Evolutionary conservation across 2,113 vertebrate species (phyloP).

Genomic region (Vulpes vulpes): DNA sequence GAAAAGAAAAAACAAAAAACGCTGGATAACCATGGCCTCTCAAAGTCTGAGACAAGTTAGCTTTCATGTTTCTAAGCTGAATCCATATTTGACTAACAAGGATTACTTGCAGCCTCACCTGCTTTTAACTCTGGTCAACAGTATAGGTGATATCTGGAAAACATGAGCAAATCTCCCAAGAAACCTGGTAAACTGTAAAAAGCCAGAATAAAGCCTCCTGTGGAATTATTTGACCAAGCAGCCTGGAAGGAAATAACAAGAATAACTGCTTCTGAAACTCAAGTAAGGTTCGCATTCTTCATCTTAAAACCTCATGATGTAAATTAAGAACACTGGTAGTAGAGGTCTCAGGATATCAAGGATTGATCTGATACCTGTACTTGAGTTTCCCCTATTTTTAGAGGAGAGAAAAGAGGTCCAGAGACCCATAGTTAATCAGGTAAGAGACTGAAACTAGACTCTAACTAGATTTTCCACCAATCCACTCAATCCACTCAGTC

Average conservation of each 20-base stretch:
- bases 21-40: background rate
- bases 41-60: background rate
- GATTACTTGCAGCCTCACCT: background rate
- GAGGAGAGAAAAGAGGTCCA: background rate
- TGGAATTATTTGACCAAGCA: constrained; percentile 14
- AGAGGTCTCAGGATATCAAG: background rate
- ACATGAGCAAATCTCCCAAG: background rate
- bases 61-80: background rate
- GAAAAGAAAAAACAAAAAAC: background rate
- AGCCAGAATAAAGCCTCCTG: background rate
- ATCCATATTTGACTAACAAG: background rate
- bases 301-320: background rate
- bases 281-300: background rate
- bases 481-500: background rate
- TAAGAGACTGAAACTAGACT: background rate
- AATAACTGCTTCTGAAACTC: background rate
- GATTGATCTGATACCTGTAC: background rate
- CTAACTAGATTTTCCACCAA: background rate
- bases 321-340: background rate
- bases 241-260: background rate
- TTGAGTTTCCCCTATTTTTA: background rate
- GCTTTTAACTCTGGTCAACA: background rate
- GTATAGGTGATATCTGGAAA: background rate
- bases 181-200: background rate
- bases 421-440: background rate